Evolutionary conservation across 2,888 invertebrate species (phyloP).

Genomic region (Hetaerina titia): DNA sequence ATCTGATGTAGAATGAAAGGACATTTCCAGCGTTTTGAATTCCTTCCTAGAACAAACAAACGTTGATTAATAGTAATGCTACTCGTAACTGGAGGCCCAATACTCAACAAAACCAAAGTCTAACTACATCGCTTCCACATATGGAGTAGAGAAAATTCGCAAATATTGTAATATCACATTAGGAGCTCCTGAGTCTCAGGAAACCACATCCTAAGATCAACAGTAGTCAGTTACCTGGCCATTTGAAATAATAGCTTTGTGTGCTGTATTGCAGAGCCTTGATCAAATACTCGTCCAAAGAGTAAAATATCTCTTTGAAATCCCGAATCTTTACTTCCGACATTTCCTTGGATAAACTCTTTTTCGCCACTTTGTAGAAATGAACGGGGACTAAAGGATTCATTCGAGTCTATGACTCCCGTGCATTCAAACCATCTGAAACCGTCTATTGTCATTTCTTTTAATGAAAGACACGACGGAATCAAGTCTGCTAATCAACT

Average conservation of each 20-base stretch:
- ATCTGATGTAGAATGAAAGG: neutral
- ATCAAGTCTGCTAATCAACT: neutral
- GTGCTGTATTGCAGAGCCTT: neutral
- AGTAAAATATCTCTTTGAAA: neutral
- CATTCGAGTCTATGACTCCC: neutral
- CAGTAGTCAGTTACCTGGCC: neutral
- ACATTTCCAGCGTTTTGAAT: neutral
- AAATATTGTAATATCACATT: no score
- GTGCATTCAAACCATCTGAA: constrained; percentile 21
- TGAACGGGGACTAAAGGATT: neutral
- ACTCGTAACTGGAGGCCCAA: no score
- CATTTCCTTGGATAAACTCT: neutral
- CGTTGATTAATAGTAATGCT: no score
- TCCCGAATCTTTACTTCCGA: neutral
- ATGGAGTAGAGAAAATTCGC: no score
- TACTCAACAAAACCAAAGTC: no score
- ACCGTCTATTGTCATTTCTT: neutral
- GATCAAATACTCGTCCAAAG: neutral
- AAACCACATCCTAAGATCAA: no score
- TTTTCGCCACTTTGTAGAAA: neutral
- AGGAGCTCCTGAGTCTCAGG: no score
- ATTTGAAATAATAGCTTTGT: neutral
- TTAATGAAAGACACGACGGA: neutral
- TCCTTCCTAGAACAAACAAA: neutral
- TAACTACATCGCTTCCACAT: no score